phyloP scores from a whole-genome alignment of 2,113 vertebrate species.

The Laticauda laticaudata region DNA sequence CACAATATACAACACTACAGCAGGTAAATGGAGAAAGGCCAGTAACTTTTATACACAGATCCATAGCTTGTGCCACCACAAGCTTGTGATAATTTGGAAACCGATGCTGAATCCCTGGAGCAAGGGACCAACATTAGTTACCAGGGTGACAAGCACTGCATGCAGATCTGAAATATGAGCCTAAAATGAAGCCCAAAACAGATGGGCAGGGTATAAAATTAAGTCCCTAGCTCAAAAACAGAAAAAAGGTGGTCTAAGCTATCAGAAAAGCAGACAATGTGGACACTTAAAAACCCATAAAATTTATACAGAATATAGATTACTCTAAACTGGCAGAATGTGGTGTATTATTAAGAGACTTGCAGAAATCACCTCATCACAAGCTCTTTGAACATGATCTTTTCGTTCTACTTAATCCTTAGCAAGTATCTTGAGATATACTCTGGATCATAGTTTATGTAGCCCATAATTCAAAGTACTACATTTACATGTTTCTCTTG shows the following conservation, averaged over 20 bases:
- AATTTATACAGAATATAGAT: slow-evolving; percentile 53
- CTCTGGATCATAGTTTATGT: slow-evolving; percentile 34
- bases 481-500: slow-evolving; percentile 33
- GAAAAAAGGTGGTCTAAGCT: slow-evolving; percentile 60
- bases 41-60: slow-evolving; percentile 79
- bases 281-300: slow-evolving; percentile 43
- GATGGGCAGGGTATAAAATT: slow-evolving; percentile 66
- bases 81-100: slow-evolving; percentile 73
- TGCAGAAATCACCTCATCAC: slow-evolving; percentile 57
- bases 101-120: slow-evolving; percentile 70
- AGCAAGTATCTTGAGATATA: slow-evolving; percentile 46
- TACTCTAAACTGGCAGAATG: slow-evolving; percentile 55
- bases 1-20: slow-evolving; percentile 80
- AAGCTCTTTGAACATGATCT: slow-evolving; percentile 56
- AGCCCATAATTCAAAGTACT: slow-evolving; percentile 54
- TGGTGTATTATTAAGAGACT: slow-evolving; percentile 62
- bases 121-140: slow-evolving; percentile 75
- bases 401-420: slow-evolving; percentile 57
- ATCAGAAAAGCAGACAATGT: slow-evolving; percentile 35
- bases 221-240: slow-evolving; percentile 55
- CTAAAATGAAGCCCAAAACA: slow-evolving; percentile 72
- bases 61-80: slow-evolving; percentile 77
- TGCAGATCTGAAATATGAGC: slow-evolving; percentile 79
- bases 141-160: slow-evolving; percentile 79
- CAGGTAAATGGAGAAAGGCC: slow-evolving; percentile 79